Evolutionary conservation across 2,113 vertebrate genomes (phyloP).

Genomic region (Ramphastos sulfuratus): DNA sequence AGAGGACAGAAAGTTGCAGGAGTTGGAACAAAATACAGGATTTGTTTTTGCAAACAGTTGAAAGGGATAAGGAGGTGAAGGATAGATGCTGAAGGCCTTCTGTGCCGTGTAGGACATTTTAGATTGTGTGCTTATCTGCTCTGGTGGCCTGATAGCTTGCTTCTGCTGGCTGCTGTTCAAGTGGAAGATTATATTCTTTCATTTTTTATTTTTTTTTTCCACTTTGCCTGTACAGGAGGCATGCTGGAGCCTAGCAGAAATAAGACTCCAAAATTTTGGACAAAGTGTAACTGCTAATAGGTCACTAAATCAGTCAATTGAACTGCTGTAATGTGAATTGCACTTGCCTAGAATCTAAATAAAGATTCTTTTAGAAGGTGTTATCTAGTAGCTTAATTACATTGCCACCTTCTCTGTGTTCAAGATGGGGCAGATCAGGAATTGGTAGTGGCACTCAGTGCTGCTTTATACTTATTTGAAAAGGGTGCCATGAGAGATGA

Average conservation of each 20-base stretch:
- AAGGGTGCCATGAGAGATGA: not conserved
- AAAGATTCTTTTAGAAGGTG: too few species aligned
- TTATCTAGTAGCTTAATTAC: not conserved
- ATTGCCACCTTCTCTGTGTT: not conserved
- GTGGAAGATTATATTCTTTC: not conserved
- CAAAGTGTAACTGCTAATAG: not conserved
- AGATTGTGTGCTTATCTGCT: not conserved
- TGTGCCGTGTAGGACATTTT: not conserved
- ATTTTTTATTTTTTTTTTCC: too few species aligned
- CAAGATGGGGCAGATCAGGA: not conserved
- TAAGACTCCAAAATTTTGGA: not conserved
- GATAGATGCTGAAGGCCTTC: not conserved
- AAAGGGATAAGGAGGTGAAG: constrained; percentile 10
- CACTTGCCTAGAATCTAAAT: not conserved
- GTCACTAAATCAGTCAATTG: not conserved
- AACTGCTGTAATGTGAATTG: not conserved
- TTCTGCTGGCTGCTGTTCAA: not conserved
- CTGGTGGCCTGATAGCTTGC: not conserved
- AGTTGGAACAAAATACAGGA: not conserved
- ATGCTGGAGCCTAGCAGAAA: not conserved
- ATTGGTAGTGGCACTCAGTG: not conserved
- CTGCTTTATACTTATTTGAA: not conserved
- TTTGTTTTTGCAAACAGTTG: constrained; percentile 36
- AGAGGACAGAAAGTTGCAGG: not conserved
- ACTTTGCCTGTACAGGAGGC: not conserved